A percentile compares a stretch with the other conserved stretches of the same genome.
These are phyloP conservation scores for Deilephila elpenor DNA, from an alignment of 2,888 invertebrate species.

Conservation along the genomic window DNA sequence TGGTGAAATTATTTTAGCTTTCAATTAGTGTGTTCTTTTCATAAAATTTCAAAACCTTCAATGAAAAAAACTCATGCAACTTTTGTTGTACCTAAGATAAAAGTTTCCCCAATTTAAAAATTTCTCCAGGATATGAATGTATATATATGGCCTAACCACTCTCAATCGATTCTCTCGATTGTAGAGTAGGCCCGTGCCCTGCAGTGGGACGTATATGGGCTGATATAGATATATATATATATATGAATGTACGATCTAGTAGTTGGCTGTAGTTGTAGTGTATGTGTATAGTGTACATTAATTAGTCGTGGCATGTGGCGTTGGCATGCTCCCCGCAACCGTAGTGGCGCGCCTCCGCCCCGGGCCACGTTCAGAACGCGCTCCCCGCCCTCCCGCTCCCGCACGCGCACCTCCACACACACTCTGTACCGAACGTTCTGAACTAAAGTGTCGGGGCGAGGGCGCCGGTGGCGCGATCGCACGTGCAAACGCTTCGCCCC, in stretches of 20 bases:
- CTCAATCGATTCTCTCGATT: too few relatives aligned
- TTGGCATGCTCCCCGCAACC: slow-evolving; percentile 79
- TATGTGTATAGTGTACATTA: slow-evolving; percentile 4
- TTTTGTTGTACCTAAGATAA: not conserved
- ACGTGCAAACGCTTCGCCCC: slow-evolving; percentile 81
- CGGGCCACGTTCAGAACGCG: slow-evolving; percentile 64
- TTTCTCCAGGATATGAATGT: slow-evolving; percentile 57
- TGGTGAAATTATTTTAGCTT: slow-evolving; percentile 48
- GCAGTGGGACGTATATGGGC: too few relatives aligned
- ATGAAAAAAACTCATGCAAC: not conserved
- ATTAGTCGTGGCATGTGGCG: slow-evolving; percentile 77
- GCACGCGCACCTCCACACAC: slow-evolving; percentile 29
- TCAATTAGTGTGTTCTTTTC: not conserved
- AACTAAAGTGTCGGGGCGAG: slow-evolving; percentile 51
- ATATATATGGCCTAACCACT: too few relatives aligned
- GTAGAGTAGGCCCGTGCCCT: too few relatives aligned
- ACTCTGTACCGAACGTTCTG: slow-evolving; percentile 48
- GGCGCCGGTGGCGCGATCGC: slow-evolving; percentile 61
- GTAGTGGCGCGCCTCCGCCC: slow-evolving; percentile 63
- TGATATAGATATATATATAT: too few relatives aligned
- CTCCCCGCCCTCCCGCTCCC: slow-evolving; percentile 31
- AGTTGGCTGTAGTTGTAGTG: slow-evolving; percentile 55
- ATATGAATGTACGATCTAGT: slow-evolving; percentile 47
- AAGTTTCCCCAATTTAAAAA: not conserved
- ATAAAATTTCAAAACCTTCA: slow-evolving; percentile 4